Evolutionary conservation across 2,797 vertebrate genomes (phyloP), one percentile per base, ranked within the genome.

Genomic region (Poliocrania exsul): DNA sequence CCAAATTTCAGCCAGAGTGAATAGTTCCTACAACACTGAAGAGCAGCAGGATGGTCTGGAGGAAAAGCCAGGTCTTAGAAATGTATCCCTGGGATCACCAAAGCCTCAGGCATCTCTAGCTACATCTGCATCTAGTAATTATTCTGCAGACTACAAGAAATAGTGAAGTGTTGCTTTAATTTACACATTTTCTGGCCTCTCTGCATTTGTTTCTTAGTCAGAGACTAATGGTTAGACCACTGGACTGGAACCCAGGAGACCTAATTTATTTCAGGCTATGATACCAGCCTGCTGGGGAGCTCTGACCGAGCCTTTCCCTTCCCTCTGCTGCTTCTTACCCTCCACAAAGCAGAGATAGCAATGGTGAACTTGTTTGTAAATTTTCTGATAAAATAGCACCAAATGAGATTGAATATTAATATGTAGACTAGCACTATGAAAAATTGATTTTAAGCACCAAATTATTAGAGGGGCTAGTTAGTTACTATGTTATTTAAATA

Each of bases 181-280:
- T 87, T 90, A 90, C 40, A 50, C 24, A 1, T 94, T 95, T 94
- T 85, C 67, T 82, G 78, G 75, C 74, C 81, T 90, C 92, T 60
- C 79, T 80, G 71, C 88, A 90, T 95, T 95, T 94, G 94, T 95
- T 95, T 95, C 78, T 75, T 95, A 92, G 93, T 86, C 94, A 95
- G 94, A 95, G 88, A 97, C 90, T 90, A 95, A 93, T 97, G 93
- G 93, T 69, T 81, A 87, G 79, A 94, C 90, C 90, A 91, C 71
- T 79, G 94, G 81, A 47, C 90, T 96, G 88, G 93, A 94, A 95
- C 93, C 86, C 93, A 90, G 83, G 94, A 95, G 95, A 92, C 92
- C 94, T 95, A 70, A 94, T 96, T 96, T 96, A 93, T 92, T 94
- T 94, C 86, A 69, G 71, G 71, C 88, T 67, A 9, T 11, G 31